Base-by-base conservation (phyloP, 1,140 invertebrate species). In the Antheraea pernyi region DNA sequence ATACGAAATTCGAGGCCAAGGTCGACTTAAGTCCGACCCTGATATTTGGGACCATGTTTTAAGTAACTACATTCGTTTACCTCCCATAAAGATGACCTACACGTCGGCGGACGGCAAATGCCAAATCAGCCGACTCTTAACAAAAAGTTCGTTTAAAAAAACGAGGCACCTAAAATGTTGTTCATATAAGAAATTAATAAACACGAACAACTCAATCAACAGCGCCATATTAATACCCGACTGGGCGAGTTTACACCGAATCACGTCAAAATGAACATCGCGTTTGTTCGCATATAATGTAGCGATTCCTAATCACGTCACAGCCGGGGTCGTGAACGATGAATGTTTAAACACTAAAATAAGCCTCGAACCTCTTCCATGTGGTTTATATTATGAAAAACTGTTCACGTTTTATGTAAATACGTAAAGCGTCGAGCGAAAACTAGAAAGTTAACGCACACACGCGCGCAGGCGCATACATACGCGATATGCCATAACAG, bases 391-490 rank as follows among this genome's bases (percentile, higher is more conserved):
- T 89, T 89, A 89, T 88, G 88, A 91, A 92, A 92, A 91, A 90
- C 88, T 78, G 80, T 89, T 86, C 89, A 92, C 89, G 89, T 92
- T 88, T 86, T 88, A 92, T 92, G 89, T 84, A 85, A 91, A 92
- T 92, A 91, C 82, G 72, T 68, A 72, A 72, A 84, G 81, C 78
- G 73, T 75, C 83, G 83, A 89, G 87, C 88, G 88, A 91, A 91
- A 91, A 91, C 88, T 92, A 92, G 89, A 92, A 92, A 92, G 89
- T 92, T 88, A 72, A 87, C 88, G 67, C 86, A 84, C 84, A 90
- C 89, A 79, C 18, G 65, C 74, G 73, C 78, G 75, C 76, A 80
- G 79, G 76, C 36, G 59, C 62, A 63, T 53, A 58, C 63, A 65
- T 72, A 71, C 60, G 37, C 71, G 68, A 69, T 61, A 30, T 65